Conservation (phyloP, 2,888 invertebrate genomes). For the Papilio elwesi region DNA sequence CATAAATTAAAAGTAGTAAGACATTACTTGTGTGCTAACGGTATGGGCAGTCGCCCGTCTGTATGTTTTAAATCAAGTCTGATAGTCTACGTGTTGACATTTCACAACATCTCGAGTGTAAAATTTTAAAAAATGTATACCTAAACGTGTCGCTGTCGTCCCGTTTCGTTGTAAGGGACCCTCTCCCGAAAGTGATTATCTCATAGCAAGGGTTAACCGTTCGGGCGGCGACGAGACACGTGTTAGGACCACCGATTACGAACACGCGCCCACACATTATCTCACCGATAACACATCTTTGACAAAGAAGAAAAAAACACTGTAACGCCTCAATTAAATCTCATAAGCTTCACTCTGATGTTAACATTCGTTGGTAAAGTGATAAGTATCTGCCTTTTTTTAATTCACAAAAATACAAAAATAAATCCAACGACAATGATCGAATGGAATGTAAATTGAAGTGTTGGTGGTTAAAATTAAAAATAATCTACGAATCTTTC, state of each 20-base stretch:
- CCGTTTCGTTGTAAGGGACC: conserved; percentile 6
- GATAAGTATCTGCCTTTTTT: not conserved
- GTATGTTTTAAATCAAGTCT: not conserved
- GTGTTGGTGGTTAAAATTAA: too few species aligned
- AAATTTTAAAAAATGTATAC: not conserved
- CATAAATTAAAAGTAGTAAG: not conserved
- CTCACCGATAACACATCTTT: conserved; percentile 21
- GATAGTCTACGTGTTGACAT: not conserved
- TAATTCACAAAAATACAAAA: not conserved
- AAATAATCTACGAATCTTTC: too few species aligned
- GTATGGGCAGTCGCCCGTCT: not conserved
- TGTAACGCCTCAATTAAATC: not conserved
- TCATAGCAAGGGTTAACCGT: conserved; percentile 38
- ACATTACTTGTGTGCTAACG: not conserved
- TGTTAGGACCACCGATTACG: conserved; percentile 36
- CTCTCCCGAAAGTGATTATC: conserved; percentile 35
- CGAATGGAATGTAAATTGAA: too few species aligned
- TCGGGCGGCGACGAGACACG: conserved; percentile 39
- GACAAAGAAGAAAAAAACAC: conserved; percentile 25
- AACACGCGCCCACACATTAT: conserved; percentile 37
- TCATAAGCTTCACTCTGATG: not conserved
- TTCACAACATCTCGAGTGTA: too few species aligned
- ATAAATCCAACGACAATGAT: too few species aligned
- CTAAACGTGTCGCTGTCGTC: conserved; percentile 27
- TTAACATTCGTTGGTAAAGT: not conserved